Evolutionary conservation across 2,797 vertebrate species (phyloP).

Genomic region (Myotis findleyi): DNA sequence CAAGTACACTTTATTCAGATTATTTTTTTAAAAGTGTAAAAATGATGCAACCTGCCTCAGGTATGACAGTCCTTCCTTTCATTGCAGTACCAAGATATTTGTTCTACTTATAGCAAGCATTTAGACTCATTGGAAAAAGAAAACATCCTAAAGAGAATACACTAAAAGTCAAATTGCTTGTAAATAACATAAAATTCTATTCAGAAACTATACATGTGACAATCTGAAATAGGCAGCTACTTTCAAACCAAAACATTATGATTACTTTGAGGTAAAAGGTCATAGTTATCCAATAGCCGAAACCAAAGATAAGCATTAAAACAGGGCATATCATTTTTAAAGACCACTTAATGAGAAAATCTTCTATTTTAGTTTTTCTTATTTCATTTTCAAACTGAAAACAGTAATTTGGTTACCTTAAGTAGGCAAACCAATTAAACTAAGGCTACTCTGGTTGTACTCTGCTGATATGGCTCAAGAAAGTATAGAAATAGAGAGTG

Average conservation of each 20-base stretch:
- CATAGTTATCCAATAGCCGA: background rate
- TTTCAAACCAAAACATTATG: background rate
- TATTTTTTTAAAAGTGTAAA: background rate
- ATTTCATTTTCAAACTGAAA: constrained; percentile 18
- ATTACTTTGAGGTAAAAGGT: background rate
- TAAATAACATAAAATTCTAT: background rate
- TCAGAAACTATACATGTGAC: background rate
- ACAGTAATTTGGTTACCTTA: constrained; percentile 1
- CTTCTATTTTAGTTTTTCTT: background rate
- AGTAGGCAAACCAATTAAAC: background rate
- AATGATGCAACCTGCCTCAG: background rate
- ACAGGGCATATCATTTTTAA: background rate
- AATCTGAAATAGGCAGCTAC: background rate
- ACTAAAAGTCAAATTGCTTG: constrained; percentile 30
- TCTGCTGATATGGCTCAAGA: background rate
- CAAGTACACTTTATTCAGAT: background rate
- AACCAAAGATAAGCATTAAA: background rate
- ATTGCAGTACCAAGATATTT: background rate
- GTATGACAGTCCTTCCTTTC: background rate
- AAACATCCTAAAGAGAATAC: background rate
- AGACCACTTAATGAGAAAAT: background rate
- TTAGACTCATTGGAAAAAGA: background rate
- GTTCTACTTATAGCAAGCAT: background rate
- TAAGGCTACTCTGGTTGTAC: background rate
- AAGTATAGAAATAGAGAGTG: background rate